Conservation (phyloP, 2,797 vertebrate genomes). For the Ispidina lecontei region DNA sequence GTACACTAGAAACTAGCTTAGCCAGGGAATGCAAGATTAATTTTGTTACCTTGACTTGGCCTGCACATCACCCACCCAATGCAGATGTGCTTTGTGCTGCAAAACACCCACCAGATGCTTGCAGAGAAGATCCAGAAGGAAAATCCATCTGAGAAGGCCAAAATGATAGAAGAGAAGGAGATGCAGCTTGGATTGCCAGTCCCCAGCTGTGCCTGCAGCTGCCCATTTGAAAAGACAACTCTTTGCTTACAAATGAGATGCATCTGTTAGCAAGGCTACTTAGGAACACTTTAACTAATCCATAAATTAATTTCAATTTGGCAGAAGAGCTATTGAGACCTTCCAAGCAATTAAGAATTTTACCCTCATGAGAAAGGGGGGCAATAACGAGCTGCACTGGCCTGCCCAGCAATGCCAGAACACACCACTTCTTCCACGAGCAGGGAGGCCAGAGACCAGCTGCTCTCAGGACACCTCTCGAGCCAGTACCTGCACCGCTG, state of each 20-base stretch:
- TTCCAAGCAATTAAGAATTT: neutral
- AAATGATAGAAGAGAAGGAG: neutral
- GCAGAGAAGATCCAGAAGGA: neutral
- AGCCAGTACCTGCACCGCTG: slow-evolving; percentile 90
- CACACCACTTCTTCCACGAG: fast-evolving
- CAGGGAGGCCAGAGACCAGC: fast-evolving
- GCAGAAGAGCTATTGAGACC: neutral
- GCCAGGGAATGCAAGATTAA: neutral
- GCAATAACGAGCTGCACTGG: neutral
- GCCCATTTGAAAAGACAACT: neutral
- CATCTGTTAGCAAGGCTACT: neutral
- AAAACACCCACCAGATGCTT: neutral
- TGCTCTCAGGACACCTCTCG: fast-evolving
- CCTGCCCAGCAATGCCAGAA: neutral
- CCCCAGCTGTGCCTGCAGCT: neutral
- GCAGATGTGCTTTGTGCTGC: neutral
- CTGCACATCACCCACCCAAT: neutral
- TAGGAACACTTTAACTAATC: neutral
- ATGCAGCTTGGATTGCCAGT: neutral
- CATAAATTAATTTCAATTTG: slow-evolving; percentile 1
- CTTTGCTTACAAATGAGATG: neutral
- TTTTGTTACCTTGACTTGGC: neutral
- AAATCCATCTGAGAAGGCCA: neutral
- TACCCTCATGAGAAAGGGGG: fast-evolving
- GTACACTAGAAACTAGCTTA: neutral